These are phyloP conservation scores for Drosophila ironensis DNA, from an alignment of 1,140 invertebrate genomes.

Conservation along the genomic window DNA sequence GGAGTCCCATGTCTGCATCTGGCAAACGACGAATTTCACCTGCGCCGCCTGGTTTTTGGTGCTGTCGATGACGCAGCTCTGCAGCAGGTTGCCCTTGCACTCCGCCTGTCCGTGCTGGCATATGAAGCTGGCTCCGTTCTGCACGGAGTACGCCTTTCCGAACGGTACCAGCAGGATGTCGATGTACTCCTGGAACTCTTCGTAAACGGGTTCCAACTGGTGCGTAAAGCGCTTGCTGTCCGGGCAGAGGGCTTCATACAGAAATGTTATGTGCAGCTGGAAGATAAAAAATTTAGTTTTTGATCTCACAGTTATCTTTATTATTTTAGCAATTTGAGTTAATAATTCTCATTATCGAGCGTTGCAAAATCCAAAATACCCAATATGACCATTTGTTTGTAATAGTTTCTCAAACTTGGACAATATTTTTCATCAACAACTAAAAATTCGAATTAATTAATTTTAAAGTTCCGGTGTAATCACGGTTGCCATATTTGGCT, in stretches of 20 bases:
- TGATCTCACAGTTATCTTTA: too few relatives aligned
- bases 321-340: too few relatives aligned
- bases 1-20: slow-evolving; percentile 81
- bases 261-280: slow-evolving; percentile 83
- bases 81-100: slow-evolving; percentile 86
- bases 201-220: slow-evolving; percentile 83
- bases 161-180: slow-evolving; percentile 86
- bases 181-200: slow-evolving; percentile 82
- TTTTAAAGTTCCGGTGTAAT: too few relatives aligned
- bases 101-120: slow-evolving; percentile 88
- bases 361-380: too few relatives aligned
- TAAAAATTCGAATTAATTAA: too few relatives aligned
- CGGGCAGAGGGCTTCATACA: slow-evolving; percentile 91
- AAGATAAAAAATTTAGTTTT: background rate
- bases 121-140: slow-evolving; percentile 83
- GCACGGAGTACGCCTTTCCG: slow-evolving; percentile 86
- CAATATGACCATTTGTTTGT: too few relatives aligned
- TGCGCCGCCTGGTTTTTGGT: slow-evolving; percentile 77
- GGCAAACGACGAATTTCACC: slow-evolving; percentile 83
- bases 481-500: too few relatives aligned
- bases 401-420: too few relatives aligned
- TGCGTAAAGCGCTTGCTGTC: slow-evolving; percentile 88
- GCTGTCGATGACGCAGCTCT: slow-evolving; percentile 85
- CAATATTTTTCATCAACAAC: too few relatives aligned
- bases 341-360: too few relatives aligned